These are phyloP conservation scores for Pitta sordida DNA, from an alignment of 2,113 vertebrate genomes.

Conservation along the genomic window DNA sequence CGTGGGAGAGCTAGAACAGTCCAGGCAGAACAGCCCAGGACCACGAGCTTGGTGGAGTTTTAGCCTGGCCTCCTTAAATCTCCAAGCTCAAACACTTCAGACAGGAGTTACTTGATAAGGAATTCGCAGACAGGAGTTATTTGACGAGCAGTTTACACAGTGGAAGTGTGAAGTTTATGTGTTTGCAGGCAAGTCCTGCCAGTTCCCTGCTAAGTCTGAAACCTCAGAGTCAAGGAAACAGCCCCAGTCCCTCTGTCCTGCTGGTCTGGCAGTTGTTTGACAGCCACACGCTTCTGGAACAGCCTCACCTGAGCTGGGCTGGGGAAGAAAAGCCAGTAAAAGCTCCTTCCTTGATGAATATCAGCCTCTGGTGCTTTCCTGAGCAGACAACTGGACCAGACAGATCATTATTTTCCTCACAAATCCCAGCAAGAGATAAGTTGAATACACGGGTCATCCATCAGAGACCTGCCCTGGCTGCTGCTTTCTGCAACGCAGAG, in stretches of 20 bases:
- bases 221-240: background rate
- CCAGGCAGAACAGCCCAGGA: background rate
- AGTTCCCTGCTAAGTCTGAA: background rate
- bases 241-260: background rate
- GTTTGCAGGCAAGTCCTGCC: background rate
- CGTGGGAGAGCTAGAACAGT: background rate
- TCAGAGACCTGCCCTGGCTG: background rate
- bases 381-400: background rate
- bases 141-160: background rate
- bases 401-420: background rate
- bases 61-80: background rate
- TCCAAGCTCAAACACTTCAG: background rate
- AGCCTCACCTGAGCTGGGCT: background rate
- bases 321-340: background rate
- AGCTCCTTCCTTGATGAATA: background rate
- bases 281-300: background rate
- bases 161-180: accelerated
- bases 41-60: background rate
- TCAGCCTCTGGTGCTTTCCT: background rate
- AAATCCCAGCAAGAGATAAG: background rate
- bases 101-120: background rate
- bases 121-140: background rate
- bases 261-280: too few species aligned
- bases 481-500: accelerated
- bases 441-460: accelerated